Evolutionary conservation across 1,140 invertebrate species (phyloP), one percentile per base, ranked within the genome.

Genomic region (Gerris buenoi): DNA sequence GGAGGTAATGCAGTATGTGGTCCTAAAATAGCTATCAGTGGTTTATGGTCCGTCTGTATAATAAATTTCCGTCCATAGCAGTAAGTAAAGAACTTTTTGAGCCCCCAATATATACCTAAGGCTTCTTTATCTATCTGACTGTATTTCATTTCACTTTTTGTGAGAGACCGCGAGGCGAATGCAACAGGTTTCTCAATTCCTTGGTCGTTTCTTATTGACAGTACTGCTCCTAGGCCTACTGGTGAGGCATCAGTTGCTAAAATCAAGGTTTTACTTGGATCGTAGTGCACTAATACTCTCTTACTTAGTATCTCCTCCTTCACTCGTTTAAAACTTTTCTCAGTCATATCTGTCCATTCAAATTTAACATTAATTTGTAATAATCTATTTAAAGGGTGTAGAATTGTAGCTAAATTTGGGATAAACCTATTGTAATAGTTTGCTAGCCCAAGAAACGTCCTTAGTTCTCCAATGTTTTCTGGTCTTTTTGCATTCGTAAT

Each of bases 111-210:
- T 14, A 84, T 77, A 0, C 77, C 76, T 22, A 81, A 70, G 2
- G 77, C 79, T 75, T 86, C 81, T 70, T 78, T 81, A 29, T 85
- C 79, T 27, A 81, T 78, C 68, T 80, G 78, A 13, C 75, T 68
- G 63, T 83, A 81, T 65, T 78, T 81, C 69, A 73, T 69, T 70
- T 83, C 77, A 2, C 77, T 70, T 28, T 71, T 62, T 18, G 71
- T 73, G 27, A 83, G 71, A 0, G 75, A 74, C 62, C 76, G 69
- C 14, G 80, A 82, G 14, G 75, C 77, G 73, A 73, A 81, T 3
- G 75, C 73, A 61, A 83, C 77, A 23, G 77, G 76, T 67, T 66
- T 65, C 69, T 79, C 75, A 1, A 64, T 65, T 23, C 71, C 72
- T 33, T 65, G 29, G 14, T 71, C 70, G 62, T 74, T 65, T 18